Conservation (phyloP, 2,888 invertebrate species). For the Siphonodentalium dalli region DNA sequence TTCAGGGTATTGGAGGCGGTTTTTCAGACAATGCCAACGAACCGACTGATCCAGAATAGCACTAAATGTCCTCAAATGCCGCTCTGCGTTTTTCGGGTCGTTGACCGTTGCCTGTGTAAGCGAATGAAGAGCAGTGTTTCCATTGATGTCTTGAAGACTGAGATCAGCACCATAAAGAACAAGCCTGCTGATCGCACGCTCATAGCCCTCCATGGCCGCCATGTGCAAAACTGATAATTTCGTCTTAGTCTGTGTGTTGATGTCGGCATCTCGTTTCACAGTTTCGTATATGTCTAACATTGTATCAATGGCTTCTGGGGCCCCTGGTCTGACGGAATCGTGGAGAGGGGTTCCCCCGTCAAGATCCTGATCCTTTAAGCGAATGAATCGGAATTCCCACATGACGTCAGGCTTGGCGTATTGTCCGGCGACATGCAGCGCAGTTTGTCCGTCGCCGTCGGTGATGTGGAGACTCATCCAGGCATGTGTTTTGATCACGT, state of each 20-base stretch:
- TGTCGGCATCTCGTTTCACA: slow-evolving; percentile 40
- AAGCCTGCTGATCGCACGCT: slow-evolving; percentile 33
- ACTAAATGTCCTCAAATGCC: slow-evolving; percentile 37
- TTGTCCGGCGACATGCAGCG: slow-evolving; percentile 58
- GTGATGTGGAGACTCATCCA: slow-evolving; percentile 58
- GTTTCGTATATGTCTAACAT: slow-evolving; percentile 46
- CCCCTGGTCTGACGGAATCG: slow-evolving; percentile 42
- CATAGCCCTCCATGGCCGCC: slow-evolving; percentile 34
- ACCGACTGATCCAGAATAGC: slow-evolving; percentile 30
- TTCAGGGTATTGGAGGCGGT: slow-evolving; percentile 33
- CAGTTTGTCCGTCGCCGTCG: slow-evolving; percentile 55
- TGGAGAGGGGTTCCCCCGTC: slow-evolving; percentile 51
- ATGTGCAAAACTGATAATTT: slow-evolving; percentile 38
- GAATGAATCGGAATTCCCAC: slow-evolving; percentile 50
- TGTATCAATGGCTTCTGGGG: slow-evolving; percentile 42
- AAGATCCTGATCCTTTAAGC: slow-evolving; percentile 46
- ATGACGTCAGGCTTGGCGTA: slow-evolving; percentile 47
- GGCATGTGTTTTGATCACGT: slow-evolving; percentile 57
- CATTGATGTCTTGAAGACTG: slow-evolving; percentile 34
- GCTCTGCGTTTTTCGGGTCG: slow-evolving; percentile 25
- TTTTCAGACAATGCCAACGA: slow-evolving; percentile 49
- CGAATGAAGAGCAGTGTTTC: slow-evolving; percentile 50
- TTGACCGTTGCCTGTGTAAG: slow-evolving; percentile 34
- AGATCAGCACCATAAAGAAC: slow-evolving; percentile 49
- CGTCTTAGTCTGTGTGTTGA: slow-evolving; percentile 38